phyloP scores from a whole-genome alignment of 2,888 invertebrate genomes.

The Heliconius hortense region DNA sequence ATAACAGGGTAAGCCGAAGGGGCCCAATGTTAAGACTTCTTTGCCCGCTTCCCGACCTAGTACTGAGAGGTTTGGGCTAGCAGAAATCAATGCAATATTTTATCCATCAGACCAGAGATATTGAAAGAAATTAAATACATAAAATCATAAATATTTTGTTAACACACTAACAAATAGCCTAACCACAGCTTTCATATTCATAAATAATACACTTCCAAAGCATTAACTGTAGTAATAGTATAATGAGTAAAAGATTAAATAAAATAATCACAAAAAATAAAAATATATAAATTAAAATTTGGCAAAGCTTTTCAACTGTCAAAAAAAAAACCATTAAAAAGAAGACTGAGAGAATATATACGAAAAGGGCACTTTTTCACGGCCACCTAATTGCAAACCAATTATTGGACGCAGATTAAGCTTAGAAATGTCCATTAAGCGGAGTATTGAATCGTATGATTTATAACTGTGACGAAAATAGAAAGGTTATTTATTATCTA shows the following conservation, averaged over 20 bases:
- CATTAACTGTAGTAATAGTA: neutral
- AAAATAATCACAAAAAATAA: neutral
- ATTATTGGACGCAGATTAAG: conserved; percentile 33
- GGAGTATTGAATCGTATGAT: conserved; percentile 35
- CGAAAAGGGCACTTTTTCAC: conserved; percentile 10
- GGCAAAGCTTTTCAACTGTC: neutral
- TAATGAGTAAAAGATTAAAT: neutral
- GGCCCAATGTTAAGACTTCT: too few relatives aligned
- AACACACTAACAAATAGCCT: neutral
- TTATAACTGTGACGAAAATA: conserved; percentile 30
- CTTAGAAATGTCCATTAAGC: conserved; percentile 33
- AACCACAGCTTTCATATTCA: neutral
- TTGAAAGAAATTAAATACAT: too few relatives aligned
- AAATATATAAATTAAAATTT: neutral
- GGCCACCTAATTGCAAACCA: conserved; percentile 30
- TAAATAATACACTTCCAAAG: neutral
- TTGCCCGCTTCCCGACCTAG: too few relatives aligned
- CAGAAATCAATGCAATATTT: too few relatives aligned
- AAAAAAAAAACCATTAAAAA: conserved; percentile 8
- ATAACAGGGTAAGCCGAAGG: too few relatives aligned
- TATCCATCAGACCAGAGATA: too few relatives aligned
- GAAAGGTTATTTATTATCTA: conserved; percentile 5
- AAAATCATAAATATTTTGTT: neutral
- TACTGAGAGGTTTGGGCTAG: too few relatives aligned
- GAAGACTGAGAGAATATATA: neutral